Percentiles rank a stretch among this genome's conserved stretches.
These are phyloP conservation scores for Danaus plexippus DNA, from an alignment of 1,140 invertebrate genomes.

Conservation along the genomic window DNA sequence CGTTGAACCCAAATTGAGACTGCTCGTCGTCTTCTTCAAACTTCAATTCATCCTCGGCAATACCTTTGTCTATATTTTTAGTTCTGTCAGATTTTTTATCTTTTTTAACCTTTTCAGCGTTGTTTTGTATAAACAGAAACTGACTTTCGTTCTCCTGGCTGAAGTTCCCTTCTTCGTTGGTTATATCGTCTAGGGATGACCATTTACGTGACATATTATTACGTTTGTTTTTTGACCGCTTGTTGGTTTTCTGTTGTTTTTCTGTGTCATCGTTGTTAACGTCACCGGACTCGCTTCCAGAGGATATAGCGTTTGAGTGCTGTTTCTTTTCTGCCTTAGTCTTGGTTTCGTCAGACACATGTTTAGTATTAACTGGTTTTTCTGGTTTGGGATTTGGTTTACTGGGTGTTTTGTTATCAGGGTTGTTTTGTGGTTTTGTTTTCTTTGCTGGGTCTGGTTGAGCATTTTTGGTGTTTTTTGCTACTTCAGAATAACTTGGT, in stretches of 20 bases:
- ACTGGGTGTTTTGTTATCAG: slow-evolving; percentile 55
- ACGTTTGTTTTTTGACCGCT: slow-evolving; percentile 63
- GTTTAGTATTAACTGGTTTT: slow-evolving; percentile 45
- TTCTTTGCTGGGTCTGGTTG: slow-evolving; percentile 37
- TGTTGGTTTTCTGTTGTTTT: slow-evolving; percentile 60
- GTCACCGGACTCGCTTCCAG: slow-evolving; percentile 68
- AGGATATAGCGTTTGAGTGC: slow-evolving; percentile 48
- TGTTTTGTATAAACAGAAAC: slow-evolving; percentile 62
- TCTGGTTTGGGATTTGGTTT: slow-evolving; percentile 56
- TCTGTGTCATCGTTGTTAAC: slow-evolving; percentile 57
- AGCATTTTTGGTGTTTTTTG: slow-evolving; percentile 75
- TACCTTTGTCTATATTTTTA: slow-evolving; percentile 44
- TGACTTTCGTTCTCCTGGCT: slow-evolving; percentile 53
- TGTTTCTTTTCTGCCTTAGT: slow-evolving; percentile 48
- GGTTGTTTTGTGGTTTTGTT: slow-evolving; percentile 38
- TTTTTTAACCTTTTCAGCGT: slow-evolving; percentile 50
- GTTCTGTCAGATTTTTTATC: slow-evolving; percentile 48
- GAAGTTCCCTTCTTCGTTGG: slow-evolving; percentile 37
- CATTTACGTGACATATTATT: slow-evolving; percentile 72
- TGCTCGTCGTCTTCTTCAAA: slow-evolving; percentile 42
- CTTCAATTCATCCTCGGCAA: slow-evolving; percentile 36
- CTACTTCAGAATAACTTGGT: slow-evolving; percentile 86
- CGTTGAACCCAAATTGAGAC: slow-evolving; percentile 49
- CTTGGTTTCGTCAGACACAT: slow-evolving; percentile 64
- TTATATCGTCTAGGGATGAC: slow-evolving; percentile 73